Evolutionary conservation across 2,113 vertebrate genomes (phyloP).

Genomic region (Sisor rabdophorus): DNA sequence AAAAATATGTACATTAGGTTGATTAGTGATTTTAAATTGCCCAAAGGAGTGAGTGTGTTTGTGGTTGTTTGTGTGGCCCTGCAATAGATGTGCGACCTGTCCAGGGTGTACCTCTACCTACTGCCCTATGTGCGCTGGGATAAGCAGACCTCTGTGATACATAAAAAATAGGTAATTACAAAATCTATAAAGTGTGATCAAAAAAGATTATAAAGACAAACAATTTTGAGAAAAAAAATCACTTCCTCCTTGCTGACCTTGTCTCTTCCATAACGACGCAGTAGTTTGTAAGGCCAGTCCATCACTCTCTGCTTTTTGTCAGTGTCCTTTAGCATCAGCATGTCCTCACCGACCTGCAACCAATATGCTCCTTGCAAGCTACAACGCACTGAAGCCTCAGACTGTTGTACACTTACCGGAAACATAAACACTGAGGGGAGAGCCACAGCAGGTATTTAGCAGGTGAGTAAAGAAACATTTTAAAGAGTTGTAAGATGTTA

Average conservation of each 20-base stretch:
- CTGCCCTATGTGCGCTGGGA: too few species aligned
- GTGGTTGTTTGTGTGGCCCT: too few species aligned
- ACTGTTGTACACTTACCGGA: constrained; percentile 77
- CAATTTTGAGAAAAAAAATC: not conserved
- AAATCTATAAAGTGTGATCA: too few species aligned
- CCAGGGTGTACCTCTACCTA: too few species aligned
- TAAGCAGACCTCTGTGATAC: too few species aligned
- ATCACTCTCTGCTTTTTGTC: constrained; percentile 63
- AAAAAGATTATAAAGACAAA: not conserved
- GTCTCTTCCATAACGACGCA: constrained; percentile 87
- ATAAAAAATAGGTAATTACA: too few species aligned
- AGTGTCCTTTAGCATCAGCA: constrained; percentile 73
- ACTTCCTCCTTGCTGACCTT: constrained; percentile 70
- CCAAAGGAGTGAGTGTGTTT: too few species aligned
- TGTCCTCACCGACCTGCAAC: constrained; percentile 75
- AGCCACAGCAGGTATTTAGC: not conserved
- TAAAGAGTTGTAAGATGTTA: not conserved
- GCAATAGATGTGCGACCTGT: too few species aligned
- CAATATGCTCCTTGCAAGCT: constrained; percentile 79
- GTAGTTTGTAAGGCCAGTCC: constrained; percentile 84
- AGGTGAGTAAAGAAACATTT: not conserved
- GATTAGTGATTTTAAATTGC: too few species aligned
- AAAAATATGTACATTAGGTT: too few species aligned
- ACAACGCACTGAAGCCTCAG: constrained; percentile 77
- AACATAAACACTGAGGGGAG: constrained; percentile 72